Evolutionary conservation across 2,797 vertebrate genomes (phyloP), one percentile per base, ranked within the genome.

Genomic region (Melanotaenia nigrans): DNA sequence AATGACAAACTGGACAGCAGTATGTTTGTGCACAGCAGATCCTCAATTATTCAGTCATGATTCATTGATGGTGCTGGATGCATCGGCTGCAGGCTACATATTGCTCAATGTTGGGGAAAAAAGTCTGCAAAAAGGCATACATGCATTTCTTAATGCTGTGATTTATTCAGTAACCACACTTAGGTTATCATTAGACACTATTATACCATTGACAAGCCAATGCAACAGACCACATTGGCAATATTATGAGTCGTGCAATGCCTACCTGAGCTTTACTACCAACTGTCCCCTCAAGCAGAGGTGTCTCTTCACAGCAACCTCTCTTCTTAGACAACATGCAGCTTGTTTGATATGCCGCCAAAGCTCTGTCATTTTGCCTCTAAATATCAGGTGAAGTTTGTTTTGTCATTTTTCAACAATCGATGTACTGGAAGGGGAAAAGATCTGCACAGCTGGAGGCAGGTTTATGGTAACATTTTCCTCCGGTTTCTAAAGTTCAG

Each of bases 401-500:
- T 73, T 78, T 85, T 84, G 84, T 89, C 79, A 75, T 91, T 80
- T 80, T 77, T 71, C 73, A 66, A 83, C 85, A 90, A 90, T 89
- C 87, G 24, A 85, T 81, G 78, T 61, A 68, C 82, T 84, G 80
- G 58, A 87, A 85, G 75, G 79, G 35, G 20, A 65, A 89, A 79
- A 66, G 81, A 92, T 91, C 85, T 67, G 62, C 87, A 62, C 90
- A 90, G 87, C 85, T 89, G 87, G 89, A 89, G 67, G 76, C 80
- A 71, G 77, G 78, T 89, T 89, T 86, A 87, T 82, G 79, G 86
- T 80, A 86, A 91, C 82, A 86, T 88, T 87, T 90, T 86, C 84
- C 86, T 90, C 85, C 63, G 77, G 85, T 90, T 91, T 89, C 85
- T 67, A 85, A 87, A 85, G 87, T 89, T 90, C 85, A 86, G 78